A percentile compares a stretch with the other conserved stretches of the same genome.
Evolutionary conservation across 2,113 vertebrate genomes (phyloP).

Genomic region (Corapipo altera): DNA sequence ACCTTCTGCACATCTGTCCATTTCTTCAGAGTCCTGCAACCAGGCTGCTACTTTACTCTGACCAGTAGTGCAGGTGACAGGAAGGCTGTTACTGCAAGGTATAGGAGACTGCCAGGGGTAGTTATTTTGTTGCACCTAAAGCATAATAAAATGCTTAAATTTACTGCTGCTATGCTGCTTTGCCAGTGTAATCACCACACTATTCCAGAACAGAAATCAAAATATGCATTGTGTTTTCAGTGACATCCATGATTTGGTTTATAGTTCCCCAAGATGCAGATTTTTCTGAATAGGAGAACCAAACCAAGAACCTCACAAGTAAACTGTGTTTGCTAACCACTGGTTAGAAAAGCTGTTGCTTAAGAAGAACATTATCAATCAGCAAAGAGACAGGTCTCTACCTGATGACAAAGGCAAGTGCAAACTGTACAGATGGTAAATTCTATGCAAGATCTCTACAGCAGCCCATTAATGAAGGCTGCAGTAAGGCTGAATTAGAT

Average conservation of each 20-base stretch:
- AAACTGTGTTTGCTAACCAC: background rate
- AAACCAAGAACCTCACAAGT: background rate
- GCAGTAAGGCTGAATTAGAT: background rate
- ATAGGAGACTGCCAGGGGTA: conserved; percentile 79
- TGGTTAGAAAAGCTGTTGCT: background rate
- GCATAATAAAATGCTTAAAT: conserved; percentile 12
- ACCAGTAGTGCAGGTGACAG: conserved; percentile 89
- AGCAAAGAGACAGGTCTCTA: background rate
- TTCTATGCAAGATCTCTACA: background rate
- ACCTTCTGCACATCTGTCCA: conserved; percentile 99
- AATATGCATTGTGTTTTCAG: background rate
- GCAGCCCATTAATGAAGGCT: background rate
- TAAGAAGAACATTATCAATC: background rate
- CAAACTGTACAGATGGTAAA: background rate
- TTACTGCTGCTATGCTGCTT: background rate
- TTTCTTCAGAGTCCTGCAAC: conserved; percentile 97
- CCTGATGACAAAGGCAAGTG: background rate
- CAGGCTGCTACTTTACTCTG: conserved; percentile 96
- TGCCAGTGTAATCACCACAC: background rate
- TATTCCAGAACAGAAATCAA: background rate
- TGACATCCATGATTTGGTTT: background rate
- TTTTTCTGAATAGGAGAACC: background rate
- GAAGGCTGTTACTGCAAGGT: conserved; percentile 86
- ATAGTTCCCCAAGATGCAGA: background rate
- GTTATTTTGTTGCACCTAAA: conserved; percentile 82